Evolutionary conservation across 2,797 vertebrate species (phyloP).

Genomic region (Pelochelys cantorii): DNA sequence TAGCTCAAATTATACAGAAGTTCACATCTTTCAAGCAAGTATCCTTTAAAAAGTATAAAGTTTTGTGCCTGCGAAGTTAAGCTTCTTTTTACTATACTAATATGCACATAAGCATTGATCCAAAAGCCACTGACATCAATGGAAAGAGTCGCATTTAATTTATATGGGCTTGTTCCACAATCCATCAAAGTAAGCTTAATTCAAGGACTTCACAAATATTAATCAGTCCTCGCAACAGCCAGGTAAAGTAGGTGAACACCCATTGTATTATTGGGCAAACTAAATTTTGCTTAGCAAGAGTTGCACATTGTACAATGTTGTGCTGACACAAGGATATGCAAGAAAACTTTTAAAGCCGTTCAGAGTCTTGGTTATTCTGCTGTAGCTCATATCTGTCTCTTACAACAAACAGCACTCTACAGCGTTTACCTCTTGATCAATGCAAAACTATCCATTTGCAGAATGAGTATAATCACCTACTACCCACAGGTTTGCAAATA

Average conservation of each 20-base stretch:
- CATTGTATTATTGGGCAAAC: not conserved
- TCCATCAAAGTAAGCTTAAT: not conserved
- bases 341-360: not conserved
- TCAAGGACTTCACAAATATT: not conserved
- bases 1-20: not conserved
- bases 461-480: fast-evolving
- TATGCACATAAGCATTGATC: not conserved
- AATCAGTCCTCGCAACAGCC: not conserved
- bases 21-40: not conserved
- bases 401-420: not conserved
- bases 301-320: not conserved
- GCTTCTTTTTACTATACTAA: not conserved
- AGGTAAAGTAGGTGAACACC: not conserved
- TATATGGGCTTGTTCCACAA: no score
- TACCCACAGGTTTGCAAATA: not conserved
- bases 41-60: not conserved
- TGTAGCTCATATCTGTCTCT: not conserved
- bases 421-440: fast-evolving
- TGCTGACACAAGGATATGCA: not conserved
- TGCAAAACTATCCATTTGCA: not conserved
- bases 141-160: not conserved
- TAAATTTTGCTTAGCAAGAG: not conserved
- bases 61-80: not conserved
- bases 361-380: not conserved
- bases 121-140: fast-evolving